Percentiles rank a stretch among this genome's conserved stretches.
These are phyloP conservation scores for Nowickia ferox DNA, from an alignment of 2,888 invertebrate genomes.

Conservation along the genomic window DNA sequence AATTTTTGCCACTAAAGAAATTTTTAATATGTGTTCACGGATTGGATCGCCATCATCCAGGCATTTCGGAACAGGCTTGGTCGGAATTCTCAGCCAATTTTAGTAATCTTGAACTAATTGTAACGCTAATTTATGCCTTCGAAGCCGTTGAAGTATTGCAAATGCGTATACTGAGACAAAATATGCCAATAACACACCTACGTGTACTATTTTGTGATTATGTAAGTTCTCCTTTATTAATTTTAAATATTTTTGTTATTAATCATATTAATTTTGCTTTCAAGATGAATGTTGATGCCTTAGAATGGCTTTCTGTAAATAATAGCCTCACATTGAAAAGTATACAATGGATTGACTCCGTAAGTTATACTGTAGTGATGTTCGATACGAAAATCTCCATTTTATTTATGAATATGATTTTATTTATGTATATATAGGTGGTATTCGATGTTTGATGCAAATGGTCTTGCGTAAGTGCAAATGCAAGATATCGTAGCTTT, in stretches of 20 bases:
- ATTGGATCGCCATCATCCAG: constrained; percentile 86
- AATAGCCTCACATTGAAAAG: constrained; percentile 81
- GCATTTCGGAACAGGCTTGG: constrained; percentile 88
- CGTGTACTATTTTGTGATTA: constrained; percentile 89
- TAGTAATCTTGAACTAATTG: constrained; percentile 79
- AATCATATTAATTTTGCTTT: constrained; percentile 10
- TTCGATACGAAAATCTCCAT: not conserved
- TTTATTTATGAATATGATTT: not conserved
- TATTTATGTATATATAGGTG: too few relatives aligned
- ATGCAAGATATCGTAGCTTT: too few relatives aligned
- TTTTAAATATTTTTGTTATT: not conserved
- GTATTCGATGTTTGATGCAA: too few relatives aligned
- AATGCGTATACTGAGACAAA: constrained; percentile 86
- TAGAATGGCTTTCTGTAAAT: constrained; percentile 81
- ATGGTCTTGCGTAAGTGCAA: too few relatives aligned
- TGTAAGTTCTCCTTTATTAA: constrained; percentile 80
- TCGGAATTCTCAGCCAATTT: constrained; percentile 83
- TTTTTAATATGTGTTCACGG: constrained; percentile 89
- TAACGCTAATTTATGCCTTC: constrained; percentile 86
- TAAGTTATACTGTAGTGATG: constrained; percentile 65
- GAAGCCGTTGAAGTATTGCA: constrained; percentile 87
- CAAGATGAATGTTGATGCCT: constrained; percentile 81
- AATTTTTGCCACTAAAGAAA: constrained; percentile 84
- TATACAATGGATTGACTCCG: constrained; percentile 82
- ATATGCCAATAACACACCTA: constrained; percentile 89